phyloP scores from a whole-genome alignment of 2,888 invertebrate genomes.

The Sussaba pulchella region DNA sequence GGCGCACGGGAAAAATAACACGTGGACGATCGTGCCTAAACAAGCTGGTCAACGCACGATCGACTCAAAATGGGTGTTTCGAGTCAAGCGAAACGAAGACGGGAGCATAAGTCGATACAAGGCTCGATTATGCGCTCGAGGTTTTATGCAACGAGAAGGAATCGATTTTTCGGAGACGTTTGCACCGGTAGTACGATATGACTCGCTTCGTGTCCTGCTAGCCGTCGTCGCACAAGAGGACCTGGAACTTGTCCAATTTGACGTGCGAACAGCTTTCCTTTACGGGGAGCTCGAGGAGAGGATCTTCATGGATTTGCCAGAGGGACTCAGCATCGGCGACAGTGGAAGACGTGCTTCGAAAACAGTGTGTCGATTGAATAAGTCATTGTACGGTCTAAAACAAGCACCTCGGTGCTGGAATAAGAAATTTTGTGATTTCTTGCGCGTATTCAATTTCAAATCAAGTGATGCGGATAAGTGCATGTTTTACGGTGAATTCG shows the following conservation, averaged over 20 bases:
- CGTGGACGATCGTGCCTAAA: constrained; percentile 21
- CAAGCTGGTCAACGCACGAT: neutral
- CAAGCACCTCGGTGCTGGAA: constrained; percentile 70
- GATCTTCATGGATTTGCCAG: constrained; percentile 76
- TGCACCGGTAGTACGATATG: constrained; percentile 71
- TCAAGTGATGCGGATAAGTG: too few species aligned
- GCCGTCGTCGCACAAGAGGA: constrained; percentile 39
- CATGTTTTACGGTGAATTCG: too few species aligned
- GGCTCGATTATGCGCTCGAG: constrained; percentile 72
- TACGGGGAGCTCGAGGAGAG: constrained; percentile 67
- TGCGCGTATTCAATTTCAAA: too few species aligned
- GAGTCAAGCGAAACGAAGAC: neutral
- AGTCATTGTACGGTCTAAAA: constrained; percentile 77
- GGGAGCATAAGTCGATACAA: constrained; percentile 63
- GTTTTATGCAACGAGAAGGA: constrained; percentile 69
- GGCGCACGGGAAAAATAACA: constrained; percentile 50
- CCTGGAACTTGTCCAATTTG: constrained; percentile 44
- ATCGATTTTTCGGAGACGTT: constrained; percentile 74
- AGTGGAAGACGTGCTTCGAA: constrained; percentile 62
- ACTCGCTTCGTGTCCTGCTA: constrained; percentile 63
- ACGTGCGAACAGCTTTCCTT: constrained; percentile 34
- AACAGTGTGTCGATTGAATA: constrained; percentile 74
- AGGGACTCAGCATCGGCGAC: constrained; percentile 67
- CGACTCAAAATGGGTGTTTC: constrained; percentile 49
- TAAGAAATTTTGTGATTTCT: too few species aligned